Conservation (phyloP, 2,113 vertebrate genomes). For the Brienomyrus longianalis region DNA sequence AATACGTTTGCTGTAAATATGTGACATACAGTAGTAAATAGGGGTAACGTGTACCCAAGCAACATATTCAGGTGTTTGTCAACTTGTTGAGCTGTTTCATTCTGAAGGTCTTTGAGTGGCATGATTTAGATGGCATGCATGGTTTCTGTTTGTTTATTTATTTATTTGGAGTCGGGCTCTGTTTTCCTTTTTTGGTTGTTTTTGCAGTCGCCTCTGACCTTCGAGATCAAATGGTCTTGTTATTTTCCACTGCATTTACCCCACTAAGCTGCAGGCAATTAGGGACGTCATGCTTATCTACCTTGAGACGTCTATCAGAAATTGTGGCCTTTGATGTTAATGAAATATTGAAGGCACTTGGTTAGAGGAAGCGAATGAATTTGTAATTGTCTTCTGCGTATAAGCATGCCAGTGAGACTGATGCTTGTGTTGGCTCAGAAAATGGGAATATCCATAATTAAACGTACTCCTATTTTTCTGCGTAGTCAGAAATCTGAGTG, state of each 20-base stretch:
- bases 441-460: conserved; percentile 5
- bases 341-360: conserved; percentile 52
- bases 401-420: conserved; percentile 11
- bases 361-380: conserved; percentile 37
- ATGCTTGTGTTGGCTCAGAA: background rate
- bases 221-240: conserved; percentile 58
- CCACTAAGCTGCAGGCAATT: conserved; percentile 58
- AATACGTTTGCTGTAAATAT: background rate
- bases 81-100: background rate
- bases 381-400: conserved; percentile 33
- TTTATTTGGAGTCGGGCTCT: background rate
- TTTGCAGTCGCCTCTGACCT: conserved; percentile 43
- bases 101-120: background rate
- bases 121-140: background rate
- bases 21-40: background rate
- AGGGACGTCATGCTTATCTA: conserved; percentile 51
- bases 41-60: background rate
- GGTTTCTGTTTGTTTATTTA: background rate
- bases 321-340: conserved; percentile 52
- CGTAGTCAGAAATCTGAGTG: background rate
- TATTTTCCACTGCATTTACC: conserved; percentile 63
- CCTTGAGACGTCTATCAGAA: conserved; percentile 42
- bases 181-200: conserved; percentile 35
- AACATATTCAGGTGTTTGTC: background rate
- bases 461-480: background rate